A percentile compares a stretch with the other conserved stretches of the same genome.
phyloP scores from a whole-genome alignment of 1,140 invertebrate genomes.

The Eueides isabella region DNA sequence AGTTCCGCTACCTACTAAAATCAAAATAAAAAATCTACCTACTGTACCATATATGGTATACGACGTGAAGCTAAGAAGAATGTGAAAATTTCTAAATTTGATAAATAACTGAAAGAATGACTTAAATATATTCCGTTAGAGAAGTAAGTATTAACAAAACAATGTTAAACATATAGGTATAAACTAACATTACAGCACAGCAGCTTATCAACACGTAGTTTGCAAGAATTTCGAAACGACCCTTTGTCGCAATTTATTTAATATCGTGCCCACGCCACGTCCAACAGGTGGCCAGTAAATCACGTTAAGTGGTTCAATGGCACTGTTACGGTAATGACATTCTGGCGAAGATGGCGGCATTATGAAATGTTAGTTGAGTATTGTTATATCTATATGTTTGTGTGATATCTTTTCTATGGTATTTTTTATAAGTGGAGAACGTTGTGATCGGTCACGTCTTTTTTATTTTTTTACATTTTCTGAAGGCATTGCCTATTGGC shows the following conservation, averaged over 20 bases:
- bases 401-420: no score
- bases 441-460: not conserved
- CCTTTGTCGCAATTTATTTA: constrained; percentile 13
- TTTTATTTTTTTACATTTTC: not conserved
- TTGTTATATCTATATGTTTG: not conserved
- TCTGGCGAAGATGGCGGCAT: constrained; percentile 2
- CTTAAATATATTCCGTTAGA: no score
- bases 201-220: constrained; percentile 5
- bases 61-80: no score
- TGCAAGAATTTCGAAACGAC: not conserved
- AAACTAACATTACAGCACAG: not conserved
- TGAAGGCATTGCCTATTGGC: not conserved
- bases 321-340: constrained; percentile 23
- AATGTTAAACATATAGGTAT: no score
- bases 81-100: no score
- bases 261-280: constrained; percentile 20
- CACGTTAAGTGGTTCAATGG: constrained; percentile 40
- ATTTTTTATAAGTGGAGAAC: no score
- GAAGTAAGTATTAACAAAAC: no score
- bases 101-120: no score
- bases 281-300: constrained; percentile 36
- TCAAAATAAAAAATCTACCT: no score
- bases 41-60: no score
- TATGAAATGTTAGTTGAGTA: not conserved
- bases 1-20: no score